Evolutionary conservation across 2,888 invertebrate species (phyloP).

Genomic region (Abscondita cerata): DNA sequence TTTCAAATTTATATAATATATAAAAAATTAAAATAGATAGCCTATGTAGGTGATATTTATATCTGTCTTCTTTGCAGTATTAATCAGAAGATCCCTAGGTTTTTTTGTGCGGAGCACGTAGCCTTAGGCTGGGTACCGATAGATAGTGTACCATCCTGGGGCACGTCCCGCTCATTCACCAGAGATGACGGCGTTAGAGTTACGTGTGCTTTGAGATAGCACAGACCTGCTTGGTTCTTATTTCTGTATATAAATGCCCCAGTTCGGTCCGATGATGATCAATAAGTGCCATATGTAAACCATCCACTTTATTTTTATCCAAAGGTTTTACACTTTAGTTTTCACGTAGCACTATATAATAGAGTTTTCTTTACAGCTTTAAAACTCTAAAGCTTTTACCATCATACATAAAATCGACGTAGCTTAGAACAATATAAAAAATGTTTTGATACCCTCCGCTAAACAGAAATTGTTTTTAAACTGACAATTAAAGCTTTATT

Average conservation of each 20-base stretch:
- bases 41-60: slow-evolving; percentile 12
- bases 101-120: slow-evolving; percentile 30
- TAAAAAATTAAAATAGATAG: slow-evolving; percentile 7
- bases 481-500: no score
- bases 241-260: slow-evolving; percentile 36
- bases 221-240: slow-evolving; percentile 35
- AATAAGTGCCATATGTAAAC: slow-evolving; percentile 27
- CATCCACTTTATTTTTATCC: slow-evolving; percentile 23
- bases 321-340: slow-evolving; percentile 21
- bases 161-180: slow-evolving; percentile 38
- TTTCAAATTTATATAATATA: slow-evolving; percentile 1
- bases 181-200: slow-evolving; percentile 37
- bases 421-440: slow-evolving; percentile 5
- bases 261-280: slow-evolving; percentile 31
- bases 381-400: slow-evolving; percentile 7
- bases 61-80: slow-evolving; percentile 22
- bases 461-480: no score
- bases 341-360: slow-evolving; percentile 9
- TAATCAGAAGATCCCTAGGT: slow-evolving; percentile 28
- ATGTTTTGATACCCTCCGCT: slow-evolving; percentile 1
- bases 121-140: slow-evolving; percentile 34
- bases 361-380: slow-evolving; percentile 4
- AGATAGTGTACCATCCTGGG: slow-evolving; percentile 34
- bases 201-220: slow-evolving; percentile 37
- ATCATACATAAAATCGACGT: neutral